A percentile compares a stretch with the other conserved stretches of the same genome.
phyloP scores from a whole-genome alignment of 2,888 invertebrate species.

The Amiota mariae region DNA sequence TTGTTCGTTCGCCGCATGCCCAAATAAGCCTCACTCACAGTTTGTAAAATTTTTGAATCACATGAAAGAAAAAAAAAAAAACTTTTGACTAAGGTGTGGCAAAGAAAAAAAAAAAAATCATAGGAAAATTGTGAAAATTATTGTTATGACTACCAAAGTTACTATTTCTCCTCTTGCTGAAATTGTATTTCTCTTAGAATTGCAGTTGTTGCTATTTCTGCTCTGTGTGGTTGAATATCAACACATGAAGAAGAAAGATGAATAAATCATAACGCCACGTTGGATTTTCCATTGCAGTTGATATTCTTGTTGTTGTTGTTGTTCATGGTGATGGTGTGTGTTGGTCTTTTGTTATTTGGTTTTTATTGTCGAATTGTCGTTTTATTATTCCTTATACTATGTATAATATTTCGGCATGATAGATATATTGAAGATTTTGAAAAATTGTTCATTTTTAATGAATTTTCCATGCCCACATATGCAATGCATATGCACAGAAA shows the following conservation, averaged over 20 bases:
- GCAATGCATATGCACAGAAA: too few relatives aligned
- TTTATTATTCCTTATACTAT: neutral
- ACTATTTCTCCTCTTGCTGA: neutral
- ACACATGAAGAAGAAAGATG: neutral
- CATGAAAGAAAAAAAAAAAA: too few relatives aligned
- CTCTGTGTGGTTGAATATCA: constrained; percentile 5
- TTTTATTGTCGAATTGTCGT: too few relatives aligned
- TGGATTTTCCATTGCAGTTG: constrained; percentile 5
- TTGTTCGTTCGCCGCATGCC: too few relatives aligned
- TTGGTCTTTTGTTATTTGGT: neutral
- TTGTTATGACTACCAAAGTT: neutral
- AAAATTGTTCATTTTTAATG: constrained; percentile 7
- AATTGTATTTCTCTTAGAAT: neutral
- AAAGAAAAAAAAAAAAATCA: too few relatives aligned
- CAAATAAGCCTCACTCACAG: too few relatives aligned
- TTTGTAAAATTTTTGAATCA: too few relatives aligned
- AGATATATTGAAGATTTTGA: neutral
- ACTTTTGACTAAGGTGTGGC: too few relatives aligned
- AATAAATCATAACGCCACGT: constrained; percentile 6
- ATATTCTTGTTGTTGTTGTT: neutral
- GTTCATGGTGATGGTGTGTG: neutral
- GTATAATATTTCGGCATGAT: neutral
- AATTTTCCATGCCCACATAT: neutral
- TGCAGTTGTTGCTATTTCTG: neutral
- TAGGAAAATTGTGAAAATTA: too few relatives aligned